Evolutionary conservation across 2,113 vertebrate genomes (phyloP), one percentile per base, ranked within the genome.

Genomic region (Perccottus glenii): DNA sequence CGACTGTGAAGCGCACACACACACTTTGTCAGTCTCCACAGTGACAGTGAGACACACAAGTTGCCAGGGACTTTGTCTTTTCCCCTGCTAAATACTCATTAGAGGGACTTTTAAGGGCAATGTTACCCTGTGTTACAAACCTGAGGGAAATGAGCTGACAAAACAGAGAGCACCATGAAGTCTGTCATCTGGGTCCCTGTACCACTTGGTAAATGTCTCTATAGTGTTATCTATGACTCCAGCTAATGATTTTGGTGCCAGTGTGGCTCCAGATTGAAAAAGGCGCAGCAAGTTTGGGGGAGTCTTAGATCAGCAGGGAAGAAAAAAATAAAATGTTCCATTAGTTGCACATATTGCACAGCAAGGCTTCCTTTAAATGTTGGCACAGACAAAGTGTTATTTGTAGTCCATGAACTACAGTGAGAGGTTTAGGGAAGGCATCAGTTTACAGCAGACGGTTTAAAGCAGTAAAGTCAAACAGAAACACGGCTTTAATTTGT

Each of bases 11-110:
- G 69, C 36, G 69, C 38, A 8, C 33, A 76, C 64, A 67, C 53
- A 51, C 68, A 66, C 72, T 80, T 68, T 78, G 70, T 83, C 75
- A 84, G 81, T 81, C 77, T 84, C 85, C 78, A 86, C 83, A 87
- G 90, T 87, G 83, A 91, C 81, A 88, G 90, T 86, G 90, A 81
- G 82, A 85, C 75, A 75, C 80, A 72, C 56, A 44, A 61, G 83
- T 82, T 79, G 73, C 73, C 70, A 50, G 79, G 80, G 87, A 80
- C 65, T 76, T 45, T 19, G 49, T 33, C 74, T 89, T 84, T 80
- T 88, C 90, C 90, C 87, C 70, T 85, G 70, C 65, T 87, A 90
- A 86, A 79, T 74, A 79, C 82, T 90, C 88, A 91, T 91, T 91
- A 92, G 85, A 82, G 79, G 47, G 58, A 83, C 80, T 81, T 90